A percentile compares a stretch with the other conserved stretches of the same genome.
Evolutionary conservation across 1,140 invertebrate species (phyloP).

Genomic region (Drosophila saltans): DNA sequence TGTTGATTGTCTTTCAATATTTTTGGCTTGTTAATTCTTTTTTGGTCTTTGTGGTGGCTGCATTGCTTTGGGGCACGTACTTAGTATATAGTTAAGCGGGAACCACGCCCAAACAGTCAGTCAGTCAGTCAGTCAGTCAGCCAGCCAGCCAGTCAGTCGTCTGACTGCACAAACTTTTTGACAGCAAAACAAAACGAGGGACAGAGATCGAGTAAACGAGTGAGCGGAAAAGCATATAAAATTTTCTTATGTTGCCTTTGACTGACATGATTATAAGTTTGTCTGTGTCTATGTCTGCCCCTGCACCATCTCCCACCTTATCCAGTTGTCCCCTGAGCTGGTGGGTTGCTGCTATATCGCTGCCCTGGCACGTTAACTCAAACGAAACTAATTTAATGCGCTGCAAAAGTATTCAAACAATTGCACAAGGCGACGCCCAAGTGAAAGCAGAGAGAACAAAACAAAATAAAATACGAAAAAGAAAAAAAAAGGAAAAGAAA

Average conservation of each 20-base stretch:
- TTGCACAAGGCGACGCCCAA: conserved; percentile 80
- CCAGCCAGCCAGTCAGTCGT: conserved; percentile 11
- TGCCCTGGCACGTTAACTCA: conserved; percentile 77
- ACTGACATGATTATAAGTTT: conserved; percentile 82
- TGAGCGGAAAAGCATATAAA: conserved; percentile 28
- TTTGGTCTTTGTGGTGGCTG: conserved; percentile 18
- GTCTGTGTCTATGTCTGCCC: conserved; percentile 42
- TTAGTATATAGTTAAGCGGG: not conserved
- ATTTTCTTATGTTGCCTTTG: conserved; percentile 71
- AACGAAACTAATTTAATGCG: conserved; percentile 82
- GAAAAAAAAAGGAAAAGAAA: conserved; percentile 2
- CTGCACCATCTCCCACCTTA: not conserved
- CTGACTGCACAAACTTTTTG: conserved; percentile 50
- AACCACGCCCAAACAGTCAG: conserved; percentile 10
- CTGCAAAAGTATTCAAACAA: conserved; percentile 82
- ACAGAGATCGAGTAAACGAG: not conserved
- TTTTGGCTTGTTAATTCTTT: conserved; percentile 46
- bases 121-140: not conserved
- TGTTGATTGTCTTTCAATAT: conserved; percentile 22
- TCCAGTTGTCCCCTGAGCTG: not conserved
- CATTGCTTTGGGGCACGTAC: conserved; percentile 26
- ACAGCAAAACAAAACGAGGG: conserved; percentile 21
- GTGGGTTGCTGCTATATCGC: conserved; percentile 17
- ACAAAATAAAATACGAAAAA: conserved; percentile 28
- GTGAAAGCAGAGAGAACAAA: conserved; percentile 60